Evolutionary conservation across 64 coral and sea anemone species (phyloP), one percentile per base, ranked within the genome.

Genomic region (Orbicella faveolata): DNA sequence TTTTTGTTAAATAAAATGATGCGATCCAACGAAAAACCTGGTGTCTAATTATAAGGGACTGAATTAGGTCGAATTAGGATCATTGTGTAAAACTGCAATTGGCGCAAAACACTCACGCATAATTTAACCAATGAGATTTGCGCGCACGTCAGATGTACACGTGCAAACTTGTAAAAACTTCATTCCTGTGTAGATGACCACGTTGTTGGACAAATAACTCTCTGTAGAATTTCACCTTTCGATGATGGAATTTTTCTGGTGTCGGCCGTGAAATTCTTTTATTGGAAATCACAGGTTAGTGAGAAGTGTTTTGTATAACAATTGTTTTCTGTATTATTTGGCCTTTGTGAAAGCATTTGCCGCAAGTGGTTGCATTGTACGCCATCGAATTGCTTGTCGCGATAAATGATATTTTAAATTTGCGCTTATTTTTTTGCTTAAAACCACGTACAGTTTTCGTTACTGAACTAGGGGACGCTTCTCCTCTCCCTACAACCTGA

Each of bases 251-350:
- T 83, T 35, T 68, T 23, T 83, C 21, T 66, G 14, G 34, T 34
- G 4, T 48, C 11, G 16, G 1, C 36, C 6, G 80, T 67, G 25
- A 67, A 67, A 83, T 36, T 20, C n/a, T 48, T 11, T 48, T 83
- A 18, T 7, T 23, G 34, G 2, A 83, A 67, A 67, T 67, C 36
- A 64, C 35, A 83, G 80, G 80, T 83, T 13, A 67, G 80, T 83
- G 16, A 39, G 33, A 41, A 83, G 10, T 83, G 15, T 44, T 44
- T 83, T 25, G 8, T 25, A 25, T 70, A 26, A 7, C 1, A 17
- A 17, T 0, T 70, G 1, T 70, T 1, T 70, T 70, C 10, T 26
- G 9, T 70, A 9, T 48, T 4, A 48, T 48, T 5, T 30, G 30
- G 2, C 21, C 30, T 70, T 70, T 70, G 67, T 4, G 20, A 26